Percentiles rank a stretch among this genome's conserved stretches.
phyloP scores from a whole-genome alignment of 2,797 vertebrate species.

The Enteromius anoplus region DNA sequence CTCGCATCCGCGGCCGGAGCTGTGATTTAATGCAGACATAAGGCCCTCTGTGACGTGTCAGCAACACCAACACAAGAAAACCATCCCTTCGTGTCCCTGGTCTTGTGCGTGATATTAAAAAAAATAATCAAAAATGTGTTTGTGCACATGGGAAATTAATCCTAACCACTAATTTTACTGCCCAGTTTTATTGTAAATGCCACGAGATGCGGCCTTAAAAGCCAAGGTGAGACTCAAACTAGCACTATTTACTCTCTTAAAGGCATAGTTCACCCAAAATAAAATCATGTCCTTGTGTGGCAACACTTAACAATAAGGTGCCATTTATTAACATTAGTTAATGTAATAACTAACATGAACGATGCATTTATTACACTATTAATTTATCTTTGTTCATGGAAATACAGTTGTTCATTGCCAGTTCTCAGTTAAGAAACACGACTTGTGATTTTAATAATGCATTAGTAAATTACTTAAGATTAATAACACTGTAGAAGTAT shows the following conservation, averaged over 20 bases:
- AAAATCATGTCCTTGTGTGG: background rate
- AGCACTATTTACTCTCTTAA: background rate
- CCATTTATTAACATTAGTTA: too few relatives aligned
- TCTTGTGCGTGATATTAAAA: background rate
- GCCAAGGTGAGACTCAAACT: background rate
- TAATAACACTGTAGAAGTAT: too few relatives aligned
- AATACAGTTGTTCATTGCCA: too few relatives aligned
- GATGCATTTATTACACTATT: too few relatives aligned
- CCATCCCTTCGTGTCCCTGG: background rate
- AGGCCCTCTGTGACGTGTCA: conserved; percentile 20
- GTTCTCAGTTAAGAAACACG: too few relatives aligned
- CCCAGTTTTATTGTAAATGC: background rate
- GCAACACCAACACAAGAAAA: conserved; percentile 6
- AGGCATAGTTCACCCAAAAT: background rate
- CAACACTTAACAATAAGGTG: too few relatives aligned
- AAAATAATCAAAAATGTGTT: background rate
- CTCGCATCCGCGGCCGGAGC: conserved; percentile 36
- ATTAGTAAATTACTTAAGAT: too few relatives aligned
- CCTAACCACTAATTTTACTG: background rate
- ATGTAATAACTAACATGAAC: too few relatives aligned
- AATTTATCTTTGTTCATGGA: too few relatives aligned
- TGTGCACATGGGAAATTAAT: background rate
- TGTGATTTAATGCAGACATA: conserved; percentile 55
- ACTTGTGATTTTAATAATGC: too few relatives aligned
- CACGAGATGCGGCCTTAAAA: background rate